Base-by-base conservation (phyloP, 2,113 vertebrate species). In the Silurus glanis region DNA sequence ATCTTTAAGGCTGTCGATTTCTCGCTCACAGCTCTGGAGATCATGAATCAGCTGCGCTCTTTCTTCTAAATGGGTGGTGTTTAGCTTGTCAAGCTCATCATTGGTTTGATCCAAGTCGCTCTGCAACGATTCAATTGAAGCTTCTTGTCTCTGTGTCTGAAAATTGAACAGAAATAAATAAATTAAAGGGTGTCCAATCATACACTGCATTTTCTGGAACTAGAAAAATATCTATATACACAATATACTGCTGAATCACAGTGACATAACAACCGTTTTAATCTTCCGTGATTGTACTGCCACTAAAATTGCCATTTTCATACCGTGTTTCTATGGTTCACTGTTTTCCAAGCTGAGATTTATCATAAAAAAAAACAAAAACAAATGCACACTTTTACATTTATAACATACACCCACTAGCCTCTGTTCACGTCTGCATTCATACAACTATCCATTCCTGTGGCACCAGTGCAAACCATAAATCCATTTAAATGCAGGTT, bases 41-140 rank as follows among this genome's bases (percentile, higher is more conserved):
- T 97, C 95, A 25, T 97, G 96, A 89, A 98, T 96, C 81, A 97
- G 96, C 19, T 97, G 96, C 10, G 96, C 95, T 85, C 96, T 93
- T 82, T 97, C 96, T 71, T 97, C 96, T 86, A 97, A 89, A 90
- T 97, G 96, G 66, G 94, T 93, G 0, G 91, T 90, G 84, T 98
- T 98, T 1, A 98, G 85, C 75, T 96, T 96, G 89, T 97, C 96
- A 80, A 98, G 95, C 88, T 98, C 97, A 86, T 98, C 97, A 0
- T 95, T 96, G 0, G 96, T 96, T 93, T 97, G 97, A 53, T 96
- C 96, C 49, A 98, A 92, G 51, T 97, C 97, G 7, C 91, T 90
- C 78, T 96, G 96, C 79, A 97, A 91, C 0, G 90, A 92, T 86
- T 96, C 95, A 45, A 97, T 91, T 19, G 91, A 23, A 0, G 85